phyloP scores from a whole-genome alignment of 92 coral and sea anemone species.

The Siderastrea siderea region DNA sequence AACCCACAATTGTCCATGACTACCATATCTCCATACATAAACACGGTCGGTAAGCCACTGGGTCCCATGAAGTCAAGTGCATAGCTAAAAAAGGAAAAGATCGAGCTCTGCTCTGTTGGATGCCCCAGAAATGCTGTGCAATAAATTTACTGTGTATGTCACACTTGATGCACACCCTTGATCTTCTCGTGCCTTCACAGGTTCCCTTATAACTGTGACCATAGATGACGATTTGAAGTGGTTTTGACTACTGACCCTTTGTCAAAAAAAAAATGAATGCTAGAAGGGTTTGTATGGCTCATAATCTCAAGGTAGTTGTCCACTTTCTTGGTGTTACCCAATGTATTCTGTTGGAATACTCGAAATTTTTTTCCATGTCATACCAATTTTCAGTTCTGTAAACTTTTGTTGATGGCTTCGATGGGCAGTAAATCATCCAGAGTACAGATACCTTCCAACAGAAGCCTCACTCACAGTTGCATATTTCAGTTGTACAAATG shows the following conservation, averaged over 20 bases:
- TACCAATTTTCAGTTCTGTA: neutral
- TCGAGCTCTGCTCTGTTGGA: slow-evolving; percentile 55
- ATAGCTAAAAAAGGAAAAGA: slow-evolving; percentile 49
- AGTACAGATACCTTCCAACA: neutral
- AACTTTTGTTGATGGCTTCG: neutral
- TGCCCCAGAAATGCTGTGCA: slow-evolving; percentile 55
- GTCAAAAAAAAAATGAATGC: slow-evolving; percentile 44
- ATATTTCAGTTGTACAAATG: too few relatives aligned
- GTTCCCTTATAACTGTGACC: slow-evolving; percentile 60
- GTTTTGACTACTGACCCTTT: slow-evolving; percentile 44
- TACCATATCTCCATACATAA: slow-evolving; percentile 49
- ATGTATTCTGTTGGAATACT: neutral
- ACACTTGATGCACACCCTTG: slow-evolving; percentile 74
- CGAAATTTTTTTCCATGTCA: neutral
- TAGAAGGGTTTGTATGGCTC: neutral
- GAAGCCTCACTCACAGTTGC: too few relatives aligned
- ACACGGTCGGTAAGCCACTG: slow-evolving; percentile 35
- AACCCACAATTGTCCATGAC: slow-evolving; percentile 76
- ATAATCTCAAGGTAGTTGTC: slow-evolving; percentile 24
- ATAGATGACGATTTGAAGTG: slow-evolving; percentile 53
- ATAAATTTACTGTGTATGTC: slow-evolving; percentile 64
- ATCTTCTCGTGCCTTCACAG: slow-evolving; percentile 53
- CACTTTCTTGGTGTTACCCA: slow-evolving; percentile 8
- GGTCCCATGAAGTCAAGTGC: slow-evolving; percentile 43
- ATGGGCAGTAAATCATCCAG: neutral